Base-by-base conservation (phyloP, 2,888 invertebrate genomes). In the Agrochola macilenta region DNA sequence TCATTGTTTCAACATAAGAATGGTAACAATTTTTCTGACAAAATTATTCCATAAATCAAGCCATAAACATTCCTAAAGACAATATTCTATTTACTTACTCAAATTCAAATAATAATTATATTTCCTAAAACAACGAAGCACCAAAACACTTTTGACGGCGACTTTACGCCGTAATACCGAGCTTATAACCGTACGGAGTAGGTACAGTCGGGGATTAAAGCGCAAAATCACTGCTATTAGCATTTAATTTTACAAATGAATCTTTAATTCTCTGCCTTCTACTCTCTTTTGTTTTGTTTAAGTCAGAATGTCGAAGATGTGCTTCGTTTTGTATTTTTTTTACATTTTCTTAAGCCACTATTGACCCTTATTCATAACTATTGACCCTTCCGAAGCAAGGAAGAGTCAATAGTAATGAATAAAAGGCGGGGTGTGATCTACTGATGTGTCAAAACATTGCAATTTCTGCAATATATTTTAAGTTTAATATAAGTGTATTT, bases 171-270 rank as follows among this genome's bases (percentile, higher is more conserved):
- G 76, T 89, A 91, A 93, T 91, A 90, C 93, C 88, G 74, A 88
- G 93, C 92, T 93, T 92, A 92, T 83, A 90, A 85, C 89, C 90
- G 88, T 89, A 87, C 88, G 90, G 88, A 93, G 91, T 87, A 93
- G 93, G 92, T 93, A 92, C 91, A 91, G 90, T 88, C 90, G 80
- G 52, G 94, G 95, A 94, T 96, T 95, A 94, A 92, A 93, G 90
- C 90, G 85, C 90, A 90, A 94, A 95, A 93, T 95, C 94, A 93
- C 91, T 89, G 78, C 91, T 92, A 95, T 96, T 95, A 95, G 94
- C 95, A 95, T 96, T 96, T 95, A 92, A 96, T 95, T 95, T 96
- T 93, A 95, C 94, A 95, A 96, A 96, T 95, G 94, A 94, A 95
- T 94, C 90, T 94, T 94, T 94, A 93, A 95, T 94, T 94, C 92